A percentile compares a stretch with the other conserved stretches of the same genome.
Evolutionary conservation across 2,888 invertebrate genomes (phyloP).

Genomic region (Synergus laeviventris): DNA sequence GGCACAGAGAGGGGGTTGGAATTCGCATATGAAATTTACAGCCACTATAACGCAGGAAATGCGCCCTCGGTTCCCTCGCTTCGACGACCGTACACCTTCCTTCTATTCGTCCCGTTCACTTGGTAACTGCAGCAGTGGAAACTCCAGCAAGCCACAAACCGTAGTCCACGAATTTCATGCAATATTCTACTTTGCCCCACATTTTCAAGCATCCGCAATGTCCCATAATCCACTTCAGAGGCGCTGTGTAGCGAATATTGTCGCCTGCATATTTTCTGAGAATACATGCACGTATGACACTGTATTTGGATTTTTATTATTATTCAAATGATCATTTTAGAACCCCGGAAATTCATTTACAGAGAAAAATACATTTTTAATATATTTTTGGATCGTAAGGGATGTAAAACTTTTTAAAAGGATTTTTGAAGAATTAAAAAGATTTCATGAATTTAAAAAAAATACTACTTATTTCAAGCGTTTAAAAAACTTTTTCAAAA

Average conservation of each 20-base stretch:
- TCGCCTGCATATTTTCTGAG: conserved; percentile 1
- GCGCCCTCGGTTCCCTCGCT: conserved; percentile 53
- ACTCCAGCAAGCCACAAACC: conserved; percentile 29
- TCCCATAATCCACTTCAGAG: conserved; percentile 22
- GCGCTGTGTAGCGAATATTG: conserved; percentile 12
- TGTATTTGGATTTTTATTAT: too few species aligned
- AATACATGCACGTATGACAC: background rate
- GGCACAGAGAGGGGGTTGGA: conserved; percentile 46
- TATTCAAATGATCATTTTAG: too few species aligned
- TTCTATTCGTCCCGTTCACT: conserved; percentile 41
- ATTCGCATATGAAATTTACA: conserved; percentile 70
- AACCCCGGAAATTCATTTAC: too few species aligned
- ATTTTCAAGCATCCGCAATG: conserved; percentile 15
- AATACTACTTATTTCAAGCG: too few species aligned
- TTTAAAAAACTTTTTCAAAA: too few species aligned
- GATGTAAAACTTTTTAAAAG: too few species aligned
- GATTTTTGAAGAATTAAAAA: too few species aligned
- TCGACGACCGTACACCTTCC: conserved; percentile 46
- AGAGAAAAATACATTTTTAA: too few species aligned
- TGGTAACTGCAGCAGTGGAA: conserved; percentile 15
- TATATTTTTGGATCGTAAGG: too few species aligned
- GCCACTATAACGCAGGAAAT: conserved; percentile 64
- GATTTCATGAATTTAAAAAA: too few species aligned
- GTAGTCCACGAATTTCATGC: conserved; percentile 20
- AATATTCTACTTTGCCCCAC: conserved; percentile 3